Conservation (phyloP, 1,140 invertebrate genomes). For the Homalodisca vitripennis region DNA sequence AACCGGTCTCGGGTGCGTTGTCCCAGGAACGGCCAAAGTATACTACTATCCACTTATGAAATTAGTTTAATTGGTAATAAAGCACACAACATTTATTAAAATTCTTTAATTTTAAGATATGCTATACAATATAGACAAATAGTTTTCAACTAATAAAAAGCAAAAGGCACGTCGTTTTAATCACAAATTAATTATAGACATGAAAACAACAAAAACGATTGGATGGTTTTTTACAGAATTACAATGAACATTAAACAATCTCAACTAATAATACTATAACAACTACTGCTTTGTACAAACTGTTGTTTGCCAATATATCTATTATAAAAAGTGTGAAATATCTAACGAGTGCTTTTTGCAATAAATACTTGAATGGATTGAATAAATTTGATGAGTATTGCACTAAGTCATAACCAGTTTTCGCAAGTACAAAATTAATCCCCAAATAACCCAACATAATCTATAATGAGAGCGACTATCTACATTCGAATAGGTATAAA, state of each 20-base stretch:
- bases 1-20: no score
- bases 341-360: conserved; percentile 7
- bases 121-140: conserved; percentile 8
- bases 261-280: no score
- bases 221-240: no score
- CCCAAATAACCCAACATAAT: background rate
- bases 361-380: no score
- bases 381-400: conserved; percentile 14
- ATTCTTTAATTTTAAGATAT: conserved; percentile 17
- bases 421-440: background rate
- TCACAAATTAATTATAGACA: background rate
- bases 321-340: conserved; percentile 8
- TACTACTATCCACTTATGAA: no score
- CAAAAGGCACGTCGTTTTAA: conserved; percentile 9
- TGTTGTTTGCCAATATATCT: conserved; percentile 11
- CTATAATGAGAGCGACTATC: background rate
- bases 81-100: conserved; percentile 4
- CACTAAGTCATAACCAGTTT: background rate
- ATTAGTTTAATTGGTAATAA: no score
- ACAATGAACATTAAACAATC: no score
- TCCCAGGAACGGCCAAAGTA: no score
- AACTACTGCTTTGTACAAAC: no score
- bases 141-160: conserved; percentile 10
- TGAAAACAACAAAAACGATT: no score
- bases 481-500: conserved; percentile 11